phyloP scores from a whole-genome alignment of 35 echinoderm and acorn worm species.

The Ptychodera flava region DNA sequence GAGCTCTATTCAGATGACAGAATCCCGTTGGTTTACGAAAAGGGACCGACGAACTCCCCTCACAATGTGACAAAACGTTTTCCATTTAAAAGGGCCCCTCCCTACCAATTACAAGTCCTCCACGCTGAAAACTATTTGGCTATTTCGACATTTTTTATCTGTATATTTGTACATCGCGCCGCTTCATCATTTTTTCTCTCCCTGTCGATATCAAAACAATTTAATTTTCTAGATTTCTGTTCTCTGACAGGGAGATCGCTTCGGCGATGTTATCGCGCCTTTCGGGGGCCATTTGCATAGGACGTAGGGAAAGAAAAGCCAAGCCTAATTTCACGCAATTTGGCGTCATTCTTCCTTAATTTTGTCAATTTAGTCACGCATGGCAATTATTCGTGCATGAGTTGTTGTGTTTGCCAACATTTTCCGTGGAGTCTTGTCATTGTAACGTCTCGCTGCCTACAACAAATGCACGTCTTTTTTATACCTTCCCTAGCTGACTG shows the following conservation, averaged over 20 bases:
- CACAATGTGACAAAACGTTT: background rate
- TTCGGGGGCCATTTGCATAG: background rate
- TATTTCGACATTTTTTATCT: background rate
- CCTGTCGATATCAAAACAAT: background rate
- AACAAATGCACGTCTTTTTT: background rate
- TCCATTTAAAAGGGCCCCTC: background rate
- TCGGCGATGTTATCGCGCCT: background rate
- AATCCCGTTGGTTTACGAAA: background rate
- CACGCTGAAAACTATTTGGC: background rate
- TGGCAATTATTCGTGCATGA: background rate
- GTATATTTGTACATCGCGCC: background rate
- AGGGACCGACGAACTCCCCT: background rate
- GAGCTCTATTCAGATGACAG: background rate
- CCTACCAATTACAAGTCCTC: background rate
- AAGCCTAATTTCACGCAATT: background rate
- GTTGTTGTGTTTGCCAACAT: background rate
- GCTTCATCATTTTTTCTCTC: background rate
- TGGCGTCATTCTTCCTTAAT: background rate
- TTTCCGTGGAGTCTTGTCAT: background rate
- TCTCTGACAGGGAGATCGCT: background rate
- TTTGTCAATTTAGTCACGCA: background rate
- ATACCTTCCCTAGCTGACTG: too few relatives aligned
- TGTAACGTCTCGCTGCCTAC: background rate
- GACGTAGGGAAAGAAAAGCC: background rate
- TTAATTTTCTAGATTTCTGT: background rate